Percentiles rank a stretch among this genome's conserved stretches.
Evolutionary conservation across 2,113 vertebrate genomes (phyloP).

Genomic region (Osmerus eperlanus): DNA sequence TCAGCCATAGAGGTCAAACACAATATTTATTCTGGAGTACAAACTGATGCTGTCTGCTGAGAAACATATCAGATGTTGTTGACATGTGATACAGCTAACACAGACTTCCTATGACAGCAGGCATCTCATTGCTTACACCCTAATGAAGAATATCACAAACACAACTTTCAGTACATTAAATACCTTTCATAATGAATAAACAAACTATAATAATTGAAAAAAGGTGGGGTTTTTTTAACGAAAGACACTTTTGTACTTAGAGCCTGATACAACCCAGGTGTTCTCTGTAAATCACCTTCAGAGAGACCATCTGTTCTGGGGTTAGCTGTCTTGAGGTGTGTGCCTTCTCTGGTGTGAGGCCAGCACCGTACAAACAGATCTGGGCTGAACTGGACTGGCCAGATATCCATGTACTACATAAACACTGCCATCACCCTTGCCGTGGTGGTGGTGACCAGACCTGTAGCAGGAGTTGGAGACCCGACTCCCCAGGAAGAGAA

Average conservation of each 20-base stretch:
- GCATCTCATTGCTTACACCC: too few species aligned
- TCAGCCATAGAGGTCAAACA: slow-evolving; percentile 3
- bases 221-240: too few species aligned
- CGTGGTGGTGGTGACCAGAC: slow-evolving; percentile 33
- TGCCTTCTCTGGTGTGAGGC: not conserved
- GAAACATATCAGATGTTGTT: not conserved
- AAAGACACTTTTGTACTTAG: too few species aligned
- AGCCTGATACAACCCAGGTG: too few species aligned
- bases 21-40: slow-evolving; percentile 39
- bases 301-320: slow-evolving; percentile 11
- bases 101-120: slow-evolving; percentile 8
- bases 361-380: slow-evolving; percentile 17
- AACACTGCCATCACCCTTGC: slow-evolving; percentile 21
- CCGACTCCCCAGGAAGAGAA: slow-evolving; percentile 48
- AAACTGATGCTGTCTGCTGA: not conserved
- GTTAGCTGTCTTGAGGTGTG: not conserved
- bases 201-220: too few species aligned
- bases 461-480: slow-evolving; percentile 22
- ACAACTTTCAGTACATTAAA: too few species aligned
- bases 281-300: slow-evolving; percentile 7
- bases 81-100: not conserved
- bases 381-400: not conserved
- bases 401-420: slow-evolving; percentile 25
- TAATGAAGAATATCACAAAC: too few species aligned
- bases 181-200: too few species aligned